Evolutionary conservation across 2,113 vertebrate species (phyloP).

Genomic region (Ascaphus truei): DNA sequence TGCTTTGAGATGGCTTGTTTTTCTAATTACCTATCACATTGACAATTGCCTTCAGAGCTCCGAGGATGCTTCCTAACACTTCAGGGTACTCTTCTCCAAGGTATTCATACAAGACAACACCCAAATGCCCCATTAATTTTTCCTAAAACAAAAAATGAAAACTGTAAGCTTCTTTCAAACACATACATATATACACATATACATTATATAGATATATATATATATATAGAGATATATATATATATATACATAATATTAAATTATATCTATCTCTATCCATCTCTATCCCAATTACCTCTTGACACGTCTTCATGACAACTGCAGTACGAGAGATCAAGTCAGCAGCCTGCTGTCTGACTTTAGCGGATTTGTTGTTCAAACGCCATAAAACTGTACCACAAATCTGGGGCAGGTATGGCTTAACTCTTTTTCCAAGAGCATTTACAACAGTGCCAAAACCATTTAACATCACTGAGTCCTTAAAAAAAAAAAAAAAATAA

Average conservation of each 20-base stretch:
- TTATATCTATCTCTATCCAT: too few relatives aligned
- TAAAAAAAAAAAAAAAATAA: constrained; percentile 16
- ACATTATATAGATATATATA: too few relatives aligned
- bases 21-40: constrained; percentile 88
- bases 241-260: not conserved
- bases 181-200: too few relatives aligned
- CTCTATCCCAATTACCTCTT: constrained; percentile 73
- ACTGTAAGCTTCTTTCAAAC: too few relatives aligned
- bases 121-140: constrained; percentile 97
- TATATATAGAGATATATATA: too few relatives aligned
- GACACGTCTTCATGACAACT: constrained; percentile 98
- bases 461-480: constrained; percentile 98
- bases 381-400: constrained; percentile 97
- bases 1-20: too few relatives aligned
- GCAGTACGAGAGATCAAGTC: constrained; percentile 97
- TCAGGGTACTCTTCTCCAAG: constrained; percentile 97
- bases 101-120: constrained; percentile 96
- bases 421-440: constrained; percentile 94
- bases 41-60: constrained; percentile 95
- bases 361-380: constrained; percentile 97
- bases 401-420: constrained; percentile 96
- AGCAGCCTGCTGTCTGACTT: constrained; percentile 95
- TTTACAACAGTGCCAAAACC: constrained; percentile 98
- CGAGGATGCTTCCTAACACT: constrained; percentile 94
- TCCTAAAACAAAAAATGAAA: constrained; percentile 75